These are phyloP conservation scores for Ptychoptera albimana DNA, from an alignment of 2,888 invertebrate species.

Conservation along the genomic window DNA sequence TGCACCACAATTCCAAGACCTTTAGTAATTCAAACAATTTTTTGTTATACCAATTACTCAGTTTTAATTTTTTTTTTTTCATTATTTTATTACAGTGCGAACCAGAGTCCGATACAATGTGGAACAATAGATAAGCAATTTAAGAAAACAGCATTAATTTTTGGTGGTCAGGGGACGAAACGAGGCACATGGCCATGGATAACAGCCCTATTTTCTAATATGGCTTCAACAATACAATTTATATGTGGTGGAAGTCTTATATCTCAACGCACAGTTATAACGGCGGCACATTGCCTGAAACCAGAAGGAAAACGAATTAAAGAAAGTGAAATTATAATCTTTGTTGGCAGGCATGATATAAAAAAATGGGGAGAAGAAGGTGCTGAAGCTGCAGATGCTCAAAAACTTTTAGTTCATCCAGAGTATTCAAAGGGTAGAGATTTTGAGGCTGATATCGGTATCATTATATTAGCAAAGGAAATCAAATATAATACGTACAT, in stretches of 20 bases:
- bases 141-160: slow-evolving; percentile 13
- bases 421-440: slow-evolving; percentile 25
- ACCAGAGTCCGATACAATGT: not conserved
- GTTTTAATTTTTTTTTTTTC: no score
- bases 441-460: slow-evolving; percentile 36
- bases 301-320: slow-evolving; percentile 17
- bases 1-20: not conserved
- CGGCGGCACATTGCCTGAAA: slow-evolving; percentile 32
- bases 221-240: slow-evolving; percentile 29
- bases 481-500: slow-evolving; percentile 25
- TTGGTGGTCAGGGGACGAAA: slow-evolving; percentile 18
- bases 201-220: slow-evolving; percentile 41
- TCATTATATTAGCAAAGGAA: slow-evolving; percentile 29
- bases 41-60: no score
- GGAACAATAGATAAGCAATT: not conserved
- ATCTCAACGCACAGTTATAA: slow-evolving; percentile 22
- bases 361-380: slow-evolving; percentile 29
- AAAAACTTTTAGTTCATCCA: slow-evolving; percentile 20
- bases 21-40: no score
- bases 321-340: slow-evolving; percentile 25
- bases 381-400: not conserved
- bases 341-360: slow-evolving; percentile 32
- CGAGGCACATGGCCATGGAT: slow-evolving; percentile 53
- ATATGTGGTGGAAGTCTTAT: slow-evolving; percentile 28
- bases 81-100: no score